These are phyloP conservation scores for Scaptomyza hsui DNA, from an alignment of 1,140 invertebrate genomes.

Conservation along the genomic window DNA sequence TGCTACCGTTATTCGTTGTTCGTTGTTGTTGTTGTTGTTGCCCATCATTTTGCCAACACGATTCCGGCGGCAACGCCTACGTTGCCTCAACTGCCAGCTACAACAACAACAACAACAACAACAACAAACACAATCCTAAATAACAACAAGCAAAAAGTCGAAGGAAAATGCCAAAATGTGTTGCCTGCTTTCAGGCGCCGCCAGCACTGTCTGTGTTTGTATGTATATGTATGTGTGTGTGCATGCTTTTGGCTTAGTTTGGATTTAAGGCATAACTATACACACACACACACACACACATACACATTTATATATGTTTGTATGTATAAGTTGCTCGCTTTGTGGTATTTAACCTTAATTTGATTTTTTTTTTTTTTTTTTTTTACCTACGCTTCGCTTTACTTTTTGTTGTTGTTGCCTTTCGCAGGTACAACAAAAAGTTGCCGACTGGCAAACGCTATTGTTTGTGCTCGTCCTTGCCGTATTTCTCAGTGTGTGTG, in stretches of 20 bases:
- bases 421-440: constrained; percentile 57
- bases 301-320: constrained; percentile 25
- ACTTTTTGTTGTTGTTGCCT: constrained; percentile 26
- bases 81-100: constrained; percentile 23
- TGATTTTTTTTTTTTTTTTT: constrained; percentile 61
- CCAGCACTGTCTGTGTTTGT: constrained; percentile 32
- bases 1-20: constrained; percentile 29
- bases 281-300: background rate
- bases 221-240: constrained; percentile 20
- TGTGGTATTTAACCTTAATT: constrained; percentile 83
- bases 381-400: constrained; percentile 34
- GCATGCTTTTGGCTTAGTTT: constrained; percentile 55
- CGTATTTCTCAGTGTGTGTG: constrained; percentile 17
- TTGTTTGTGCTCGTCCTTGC: constrained; percentile 62
- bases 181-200: constrained; percentile 76
- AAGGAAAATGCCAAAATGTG: constrained; percentile 74
- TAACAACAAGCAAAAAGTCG: constrained; percentile 33
- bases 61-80: constrained; percentile 78
- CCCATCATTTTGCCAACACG: constrained; percentile 77
- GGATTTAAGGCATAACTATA: constrained; percentile 58
- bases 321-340: constrained; percentile 58
- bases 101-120: constrained; percentile 28
- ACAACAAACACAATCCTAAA: constrained; percentile 24
- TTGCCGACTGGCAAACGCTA: constrained; percentile 34
- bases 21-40: constrained; percentile 55